phyloP scores from a whole-genome alignment of 2,888 invertebrate species.

The Choreutis nemorana region DNA sequence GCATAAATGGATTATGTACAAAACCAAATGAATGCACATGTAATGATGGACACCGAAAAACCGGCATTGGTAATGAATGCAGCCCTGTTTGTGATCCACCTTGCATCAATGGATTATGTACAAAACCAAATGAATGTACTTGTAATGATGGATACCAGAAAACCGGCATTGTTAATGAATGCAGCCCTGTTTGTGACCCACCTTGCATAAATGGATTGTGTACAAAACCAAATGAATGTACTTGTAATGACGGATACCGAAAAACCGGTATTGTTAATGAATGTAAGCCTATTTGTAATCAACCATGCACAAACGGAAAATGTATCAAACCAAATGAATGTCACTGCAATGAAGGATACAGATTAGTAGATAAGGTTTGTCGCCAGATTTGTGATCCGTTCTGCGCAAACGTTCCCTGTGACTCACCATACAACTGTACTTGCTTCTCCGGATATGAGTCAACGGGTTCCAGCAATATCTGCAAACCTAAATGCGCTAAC shows the following conservation, averaged over 20 bases:
- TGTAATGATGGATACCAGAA: conserved; percentile 8
- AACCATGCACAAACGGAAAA: conserved; percentile 5
- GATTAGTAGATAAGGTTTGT: no score
- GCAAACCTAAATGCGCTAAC: conserved; percentile 13
- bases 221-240: conserved; percentile 9
- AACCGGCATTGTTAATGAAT: conserved; percentile 4
- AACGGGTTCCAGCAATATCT: conserved; percentile 6
- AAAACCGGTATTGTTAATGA: conserved; percentile 5
- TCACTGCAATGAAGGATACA: conserved; percentile 24
- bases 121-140: conserved; percentile 8
- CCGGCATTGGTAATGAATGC: conserved; percentile 12
- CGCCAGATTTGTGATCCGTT: conserved; percentile 22
- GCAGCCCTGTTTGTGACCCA: conserved; percentile 3
- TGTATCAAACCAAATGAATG: conserved; percentile 14
- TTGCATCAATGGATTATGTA: conserved; percentile 20
- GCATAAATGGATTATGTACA: conserved; percentile 24
- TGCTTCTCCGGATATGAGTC: conserved; percentile 14
- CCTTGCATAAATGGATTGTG: conserved; percentile 12
- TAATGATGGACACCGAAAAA: conserved; percentile 13
- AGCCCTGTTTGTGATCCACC: conserved; percentile 17
- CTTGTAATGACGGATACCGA: conserved; percentile 11
- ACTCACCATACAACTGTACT: conserved; percentile 16
- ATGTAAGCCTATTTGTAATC: conserved; percentile 18
- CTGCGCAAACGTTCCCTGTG: conserved; percentile 23
- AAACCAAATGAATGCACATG: conserved; percentile 28